Base-by-base conservation (phyloP, 2,113 vertebrate species). In the Limanda limanda region DNA sequence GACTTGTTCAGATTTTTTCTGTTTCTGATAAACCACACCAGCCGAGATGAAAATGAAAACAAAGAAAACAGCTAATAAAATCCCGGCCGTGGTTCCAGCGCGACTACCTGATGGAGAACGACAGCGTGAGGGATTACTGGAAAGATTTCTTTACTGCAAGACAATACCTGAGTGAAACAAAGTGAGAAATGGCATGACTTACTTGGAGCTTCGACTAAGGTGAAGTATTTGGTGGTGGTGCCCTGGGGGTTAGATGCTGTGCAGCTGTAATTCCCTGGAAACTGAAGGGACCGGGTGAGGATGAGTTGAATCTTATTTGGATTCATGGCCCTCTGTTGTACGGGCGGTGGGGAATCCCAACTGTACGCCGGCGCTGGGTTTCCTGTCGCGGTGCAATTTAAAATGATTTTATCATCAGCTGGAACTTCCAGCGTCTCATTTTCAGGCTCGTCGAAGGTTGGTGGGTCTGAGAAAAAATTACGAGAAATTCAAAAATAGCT, bases 311-410 rank as follows among this genome's bases (percentile, higher is more conserved):
- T 63, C 17, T 3, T 8, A 2, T 13, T 25, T 18, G 20, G 23
- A 1, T 37, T 1, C 1, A 37, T 31, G 31, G 6, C 4, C 11
- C 10, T 24, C 37, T 54, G 11, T 56, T 35, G 15, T 9, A 18
- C 5, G 2, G 23, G 0, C 1, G 66, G 2, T 21, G 83, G 48
- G 3, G 70, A 51, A 2, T 31, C 0, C 93, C 94, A 94, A 0
- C 1, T 56, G 73, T 93, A 95, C 0, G 0, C 0, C 2, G 93
- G 90, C 2, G 4, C 0, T 3, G 94, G 93, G 27, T 93, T 94
- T 81, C 89, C 93, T 3, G 0, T 37, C 2, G 91, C 85, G 3
- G n/a, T 85, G 86, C 94, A 94, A 68, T 90, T 58, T 37, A 95
- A 82, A 0, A 2, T 61, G 0, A 85, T 14, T 9, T 68, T 15